Evolutionary conservation across 1,140 invertebrate species (phyloP), one percentile per base, ranked within the genome.

Genomic region (Drosophila rhopaloa): DNA sequence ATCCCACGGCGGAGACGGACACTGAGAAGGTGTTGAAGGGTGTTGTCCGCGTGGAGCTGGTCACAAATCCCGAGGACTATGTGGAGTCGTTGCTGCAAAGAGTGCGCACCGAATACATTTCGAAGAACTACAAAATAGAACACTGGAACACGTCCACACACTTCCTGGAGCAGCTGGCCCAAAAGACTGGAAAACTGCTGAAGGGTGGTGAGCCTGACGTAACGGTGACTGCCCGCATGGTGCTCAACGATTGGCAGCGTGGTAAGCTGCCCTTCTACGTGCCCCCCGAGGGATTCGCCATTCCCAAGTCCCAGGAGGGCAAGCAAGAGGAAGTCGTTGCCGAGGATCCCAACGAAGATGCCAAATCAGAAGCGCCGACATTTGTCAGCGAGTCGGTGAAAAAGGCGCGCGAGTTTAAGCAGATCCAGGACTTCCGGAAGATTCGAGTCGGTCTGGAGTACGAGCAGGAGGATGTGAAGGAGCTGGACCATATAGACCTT

Each of bases 241-340:
- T 99, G 4, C 93, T 99, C 0, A 99, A 99, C 94, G 99, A 99
- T 93, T 99, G 97, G 96, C 99, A 99, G 93, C 94, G 99, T 85
- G 99, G 99, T 11, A 98, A 98, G 93, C 93, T 99, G 43, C 98
- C 98, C 0, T 99, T 97, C 93, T 99, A 98, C 94, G 96, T 98
- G 1, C 94, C 95, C 54, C 98, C 98, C 10, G 95, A 96, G 59
- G 96, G 95, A 11, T 97, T 95, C 93, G 96, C 96, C 91, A 91
- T 94, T 51, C 95, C 96, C 11, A 78, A 91, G 92, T 76, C 94
- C 0, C 76, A 86, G 37, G 53, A 71, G 38, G 62, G 60, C 57
- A 79, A 81, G 61, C 9, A 60, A 56, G 57, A 58, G 50, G 61
- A 38, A n/a, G 63, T 81, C 58, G 73, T 67, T 32, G 62, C 68